Evolutionary conservation across 2,113 vertebrate genomes (phyloP).

Genomic region (Macroglossus sobrinus): DNA sequence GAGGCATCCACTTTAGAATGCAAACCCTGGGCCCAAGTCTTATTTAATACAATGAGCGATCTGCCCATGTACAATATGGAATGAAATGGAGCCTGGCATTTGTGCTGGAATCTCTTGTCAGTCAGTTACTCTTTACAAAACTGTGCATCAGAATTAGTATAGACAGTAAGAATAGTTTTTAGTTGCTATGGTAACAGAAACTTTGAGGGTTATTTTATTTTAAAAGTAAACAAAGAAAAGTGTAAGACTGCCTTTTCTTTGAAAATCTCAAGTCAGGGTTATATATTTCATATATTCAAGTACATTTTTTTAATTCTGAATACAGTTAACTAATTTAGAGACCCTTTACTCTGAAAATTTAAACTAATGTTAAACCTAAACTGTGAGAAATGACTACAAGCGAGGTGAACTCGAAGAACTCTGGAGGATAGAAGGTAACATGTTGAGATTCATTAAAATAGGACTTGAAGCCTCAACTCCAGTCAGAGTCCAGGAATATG

Average conservation of each 20-base stretch:
- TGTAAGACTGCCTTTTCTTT: neutral
- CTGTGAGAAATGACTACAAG: neutral
- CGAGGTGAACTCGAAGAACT: neutral
- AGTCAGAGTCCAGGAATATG: conserved; percentile 63
- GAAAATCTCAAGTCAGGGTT: neutral
- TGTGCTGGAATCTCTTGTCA: neutral
- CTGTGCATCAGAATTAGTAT: neutral
- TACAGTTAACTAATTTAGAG: neutral
- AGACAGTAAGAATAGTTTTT: neutral
- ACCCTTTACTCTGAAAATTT: neutral
- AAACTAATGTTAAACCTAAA: neutral
- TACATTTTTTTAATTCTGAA: conserved; percentile 16
- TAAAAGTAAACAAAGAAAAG: neutral
- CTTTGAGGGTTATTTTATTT: neutral
- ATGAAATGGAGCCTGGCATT: neutral
- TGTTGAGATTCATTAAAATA: conserved; percentile 30
- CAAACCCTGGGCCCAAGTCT: neutral
- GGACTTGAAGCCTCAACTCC: conserved; percentile 42
- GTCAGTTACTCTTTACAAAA: neutral
- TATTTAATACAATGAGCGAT: neutral
- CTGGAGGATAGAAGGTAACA: conserved; percentile 49
- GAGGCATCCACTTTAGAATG: neutral
- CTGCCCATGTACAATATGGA: neutral
- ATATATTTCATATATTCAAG: neutral
- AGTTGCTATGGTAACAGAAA: neutral